Percentiles rank a stretch among this genome's conserved stretches.
phyloP scores from a whole-genome alignment of 2,888 invertebrate genomes.

The Caenorhabditis imperialis region DNA sequence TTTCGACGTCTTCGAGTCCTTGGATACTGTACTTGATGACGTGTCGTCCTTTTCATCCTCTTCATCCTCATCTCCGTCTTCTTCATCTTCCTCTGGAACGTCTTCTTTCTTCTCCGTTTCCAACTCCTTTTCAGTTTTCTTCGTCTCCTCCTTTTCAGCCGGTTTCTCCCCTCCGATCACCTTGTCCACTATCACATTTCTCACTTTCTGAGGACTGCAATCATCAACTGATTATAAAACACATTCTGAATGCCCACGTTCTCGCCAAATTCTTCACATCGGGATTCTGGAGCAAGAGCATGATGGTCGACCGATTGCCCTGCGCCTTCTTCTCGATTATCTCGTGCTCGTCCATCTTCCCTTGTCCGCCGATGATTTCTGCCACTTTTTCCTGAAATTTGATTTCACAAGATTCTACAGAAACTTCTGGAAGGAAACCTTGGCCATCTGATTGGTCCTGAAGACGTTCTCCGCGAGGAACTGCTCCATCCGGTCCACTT shows the following conservation, averaged over 20 bases:
- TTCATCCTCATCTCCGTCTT: conserved; percentile 7
- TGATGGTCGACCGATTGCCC: conserved; percentile 42
- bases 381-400: conserved; percentile 35
- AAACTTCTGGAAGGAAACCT: conserved; percentile 12
- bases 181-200: not conserved
- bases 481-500: conserved; percentile 55
- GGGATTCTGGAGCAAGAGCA: conserved; percentile 40
- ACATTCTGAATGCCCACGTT: not conserved
- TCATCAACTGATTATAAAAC: too few species aligned
- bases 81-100: not conserved
- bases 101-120: conserved; percentile 16
- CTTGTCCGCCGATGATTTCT: conserved; percentile 30
- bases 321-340: conserved; percentile 33
- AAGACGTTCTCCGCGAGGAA: conserved; percentile 52
- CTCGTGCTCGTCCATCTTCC: conserved; percentile 25
- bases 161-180: not conserved
- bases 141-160: not conserved
- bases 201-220: too few species aligned
- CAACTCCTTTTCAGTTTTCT: conserved; percentile 5
- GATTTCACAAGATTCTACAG: too few species aligned
- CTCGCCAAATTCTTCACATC: conserved; percentile 1
- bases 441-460: conserved; percentile 48
- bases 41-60: conserved; percentile 22
- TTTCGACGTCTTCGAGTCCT: conserved; percentile 4
- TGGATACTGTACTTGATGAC: conserved; percentile 2